phyloP scores from a whole-genome alignment of 2,888 invertebrate genomes.

The Cheilosia variabilis region DNA sequence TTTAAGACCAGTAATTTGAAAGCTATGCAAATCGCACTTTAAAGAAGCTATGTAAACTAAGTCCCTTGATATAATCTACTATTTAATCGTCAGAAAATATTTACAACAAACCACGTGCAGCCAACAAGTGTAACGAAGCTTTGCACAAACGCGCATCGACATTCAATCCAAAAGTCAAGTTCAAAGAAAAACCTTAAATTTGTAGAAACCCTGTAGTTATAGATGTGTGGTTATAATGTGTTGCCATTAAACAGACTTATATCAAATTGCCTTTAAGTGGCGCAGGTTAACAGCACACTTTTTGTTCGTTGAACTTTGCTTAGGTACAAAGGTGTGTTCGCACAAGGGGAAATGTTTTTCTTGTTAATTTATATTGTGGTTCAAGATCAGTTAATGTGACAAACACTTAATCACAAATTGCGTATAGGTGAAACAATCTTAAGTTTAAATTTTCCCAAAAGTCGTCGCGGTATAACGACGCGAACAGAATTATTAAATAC shows the following conservation, averaged over 20 bases:
- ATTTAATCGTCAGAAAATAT: too few relatives aligned
- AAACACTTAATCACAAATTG: neutral
- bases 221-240: too few relatives aligned
- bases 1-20: too few relatives aligned
- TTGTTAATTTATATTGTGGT: conserved; percentile 9
- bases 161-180: conserved; percentile 32
- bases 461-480: conserved; percentile 8
- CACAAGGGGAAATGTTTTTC: neutral
- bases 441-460: neutral
- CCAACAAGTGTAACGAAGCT: conserved; percentile 8
- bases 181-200: conserved; percentile 25
- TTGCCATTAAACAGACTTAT: conserved; percentile 29
- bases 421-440: neutral
- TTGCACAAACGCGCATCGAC: neutral
- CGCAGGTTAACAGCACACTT: conserved; percentile 43
- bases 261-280: conserved; percentile 41
- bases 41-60: too few relatives aligned
- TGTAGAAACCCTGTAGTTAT: conserved; percentile 9
- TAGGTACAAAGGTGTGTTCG: conserved; percentile 15
- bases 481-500: too few relatives aligned
- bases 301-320: conserved; percentile 60
- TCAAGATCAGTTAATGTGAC: conserved; percentile 18
- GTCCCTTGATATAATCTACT: too few relatives aligned
- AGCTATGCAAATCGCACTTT: too few relatives aligned
- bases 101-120: too few relatives aligned